Conservation (phyloP, 64 coral and sea anemone species). For the Montipora efflorescens region DNA sequence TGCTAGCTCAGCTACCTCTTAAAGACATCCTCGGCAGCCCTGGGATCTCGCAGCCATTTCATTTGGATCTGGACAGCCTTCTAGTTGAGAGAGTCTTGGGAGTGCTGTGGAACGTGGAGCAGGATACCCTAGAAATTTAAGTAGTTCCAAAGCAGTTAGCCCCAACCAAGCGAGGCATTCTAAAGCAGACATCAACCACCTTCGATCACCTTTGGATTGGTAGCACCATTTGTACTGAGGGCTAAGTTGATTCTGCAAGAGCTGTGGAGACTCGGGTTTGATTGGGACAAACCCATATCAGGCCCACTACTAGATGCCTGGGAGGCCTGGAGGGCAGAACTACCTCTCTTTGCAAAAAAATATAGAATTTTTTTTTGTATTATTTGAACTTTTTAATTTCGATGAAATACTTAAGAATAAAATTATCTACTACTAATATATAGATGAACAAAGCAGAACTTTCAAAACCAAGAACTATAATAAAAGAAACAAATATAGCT, state of each 20-base stretch:
- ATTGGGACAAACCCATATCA: constrained; percentile 64
- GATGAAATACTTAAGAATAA: too few species aligned
- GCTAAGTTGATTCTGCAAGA: constrained; percentile 71
- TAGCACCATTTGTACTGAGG: constrained; percentile 55
- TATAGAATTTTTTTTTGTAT: too few species aligned
- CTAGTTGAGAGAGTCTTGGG: constrained; percentile 36
- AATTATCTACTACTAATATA: too few species aligned
- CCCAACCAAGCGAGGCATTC: constrained; percentile 33
- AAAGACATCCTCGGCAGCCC: neutral
- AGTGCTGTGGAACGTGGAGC: constrained; percentile 34
- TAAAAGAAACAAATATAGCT: too few species aligned
- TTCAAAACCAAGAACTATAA: too few species aligned
- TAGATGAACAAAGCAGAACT: too few species aligned
- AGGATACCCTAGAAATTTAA: constrained; percentile 23
- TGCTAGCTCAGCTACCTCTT: constrained; percentile 1
- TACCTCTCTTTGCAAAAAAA: constrained; percentile 1
- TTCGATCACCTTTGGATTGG: constrained; percentile 72
- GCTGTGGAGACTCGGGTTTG: constrained; percentile 41
- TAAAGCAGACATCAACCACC: constrained; percentile 33
- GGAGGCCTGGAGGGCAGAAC: constrained; percentile 46
- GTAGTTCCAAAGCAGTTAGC: neutral
- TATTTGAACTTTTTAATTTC: too few species aligned
- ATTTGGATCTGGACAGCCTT: constrained; percentile 4
- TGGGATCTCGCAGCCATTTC: neutral
- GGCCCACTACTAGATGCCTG: constrained; percentile 31